Evolutionary conservation across 2,797 vertebrate species (phyloP).

Genomic region (Pristis pectinata): DNA sequence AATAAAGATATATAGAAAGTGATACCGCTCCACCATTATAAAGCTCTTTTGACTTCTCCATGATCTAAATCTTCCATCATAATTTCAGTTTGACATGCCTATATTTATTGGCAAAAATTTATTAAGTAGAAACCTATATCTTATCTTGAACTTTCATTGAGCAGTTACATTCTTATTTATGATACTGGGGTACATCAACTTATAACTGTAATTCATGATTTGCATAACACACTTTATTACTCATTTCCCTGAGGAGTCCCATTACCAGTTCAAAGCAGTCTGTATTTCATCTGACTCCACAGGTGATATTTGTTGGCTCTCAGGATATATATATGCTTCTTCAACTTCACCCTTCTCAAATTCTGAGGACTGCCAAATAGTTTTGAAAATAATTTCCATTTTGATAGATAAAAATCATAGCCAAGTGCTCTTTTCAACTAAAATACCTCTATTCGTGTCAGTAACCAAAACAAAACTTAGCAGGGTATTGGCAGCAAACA

Average conservation of each 20-base stretch:
- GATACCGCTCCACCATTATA: not conserved
- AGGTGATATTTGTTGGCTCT: not conserved
- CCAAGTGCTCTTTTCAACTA: not conserved
- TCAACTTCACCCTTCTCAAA: not conserved
- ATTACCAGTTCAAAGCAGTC: slow-evolving; percentile 26
- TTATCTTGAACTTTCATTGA: not conserved
- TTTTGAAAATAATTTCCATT: slow-evolving; percentile 24
- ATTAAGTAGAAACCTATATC: not conserved
- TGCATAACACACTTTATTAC: not conserved
- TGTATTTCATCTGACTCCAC: not conserved
- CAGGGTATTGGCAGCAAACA: not conserved
- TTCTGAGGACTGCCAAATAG: slow-evolving; percentile 25
- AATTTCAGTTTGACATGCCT: not conserved
- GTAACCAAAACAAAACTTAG: not conserved
- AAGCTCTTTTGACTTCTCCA: not conserved
- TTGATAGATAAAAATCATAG: not conserved
- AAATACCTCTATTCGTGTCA: not conserved
- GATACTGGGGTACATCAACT: not conserved
- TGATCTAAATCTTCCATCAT: not conserved
- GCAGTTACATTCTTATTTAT: not conserved
- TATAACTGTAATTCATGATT: not conserved
- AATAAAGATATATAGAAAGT: not conserved
- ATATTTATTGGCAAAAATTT: not conserved
- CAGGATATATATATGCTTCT: not conserved
- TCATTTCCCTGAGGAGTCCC: not conserved